These are phyloP conservation scores for Perca flavescens DNA, from an alignment of 2,113 vertebrate species.

Conservation along the genomic window DNA sequence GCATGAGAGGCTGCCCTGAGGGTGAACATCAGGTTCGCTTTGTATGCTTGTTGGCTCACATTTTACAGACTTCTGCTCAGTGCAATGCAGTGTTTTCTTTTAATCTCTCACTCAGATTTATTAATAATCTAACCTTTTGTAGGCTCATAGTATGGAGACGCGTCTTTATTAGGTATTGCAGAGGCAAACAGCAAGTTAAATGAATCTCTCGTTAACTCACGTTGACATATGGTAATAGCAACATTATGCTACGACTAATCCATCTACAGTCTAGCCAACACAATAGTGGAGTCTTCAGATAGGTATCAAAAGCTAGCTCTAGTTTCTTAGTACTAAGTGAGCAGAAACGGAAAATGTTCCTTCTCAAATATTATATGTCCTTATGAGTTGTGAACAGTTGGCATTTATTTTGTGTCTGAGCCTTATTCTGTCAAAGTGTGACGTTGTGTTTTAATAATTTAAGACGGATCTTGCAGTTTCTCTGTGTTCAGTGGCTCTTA, in stretches of 20 bases:
- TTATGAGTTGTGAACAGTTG: background rate
- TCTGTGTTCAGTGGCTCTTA: conserved; percentile 4
- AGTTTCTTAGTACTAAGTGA: background rate
- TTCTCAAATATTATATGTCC: background rate
- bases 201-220: conserved; percentile 4
- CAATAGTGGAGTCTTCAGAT: background rate
- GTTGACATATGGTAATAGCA: background rate
- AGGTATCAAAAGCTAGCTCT: background rate
- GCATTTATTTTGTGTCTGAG: conserved; percentile 1
- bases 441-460: conserved; percentile 24
- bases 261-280: conserved; percentile 1
- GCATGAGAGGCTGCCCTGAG: conserved; percentile 56
- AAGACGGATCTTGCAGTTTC: background rate
- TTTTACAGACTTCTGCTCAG: conserved; percentile 34
- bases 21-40: conserved; percentile 62
- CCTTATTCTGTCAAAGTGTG: conserved; percentile 3
- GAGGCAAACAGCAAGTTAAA: conserved; percentile 1
- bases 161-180: background rate
- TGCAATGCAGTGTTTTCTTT: background rate
- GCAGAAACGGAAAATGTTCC: background rate
- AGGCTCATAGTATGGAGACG: background rate
- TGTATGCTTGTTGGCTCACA: conserved; percentile 38
- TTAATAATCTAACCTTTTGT: conserved; percentile 1
- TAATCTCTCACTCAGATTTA: conserved; percentile 12
- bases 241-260: background rate